Conservation (phyloP, 2,888 invertebrate species). For the Caradrina kadenii region DNA sequence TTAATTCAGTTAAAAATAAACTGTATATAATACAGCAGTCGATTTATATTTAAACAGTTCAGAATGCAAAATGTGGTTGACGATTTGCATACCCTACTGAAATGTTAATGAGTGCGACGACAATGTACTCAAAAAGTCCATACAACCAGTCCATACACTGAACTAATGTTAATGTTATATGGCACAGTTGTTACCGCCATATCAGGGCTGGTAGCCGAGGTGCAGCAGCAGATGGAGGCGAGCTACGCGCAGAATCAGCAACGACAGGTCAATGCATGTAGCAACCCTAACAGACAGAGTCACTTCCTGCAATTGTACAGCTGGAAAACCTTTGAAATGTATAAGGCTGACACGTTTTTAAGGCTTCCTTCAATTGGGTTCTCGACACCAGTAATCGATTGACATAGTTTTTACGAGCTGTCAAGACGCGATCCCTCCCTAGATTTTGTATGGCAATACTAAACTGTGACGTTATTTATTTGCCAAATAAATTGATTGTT, state of each 20-base stretch:
- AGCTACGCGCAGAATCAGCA: slow-evolving; percentile 87
- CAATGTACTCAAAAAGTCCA: not conserved
- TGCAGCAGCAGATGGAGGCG: slow-evolving; percentile 94
- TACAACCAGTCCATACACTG: slow-evolving; percentile 27
- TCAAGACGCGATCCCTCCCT: too few species aligned
- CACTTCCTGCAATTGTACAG: slow-evolving; percentile 16
- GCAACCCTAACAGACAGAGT: slow-evolving; percentile 35
- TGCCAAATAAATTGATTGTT: too few species aligned
- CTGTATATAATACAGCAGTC: slow-evolving; percentile 2
- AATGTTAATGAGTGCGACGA: not conserved
- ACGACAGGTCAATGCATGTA: slow-evolving; percentile 89
- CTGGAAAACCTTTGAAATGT: slow-evolving; percentile 13
- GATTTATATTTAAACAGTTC: not conserved
- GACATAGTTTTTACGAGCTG: too few species aligned
- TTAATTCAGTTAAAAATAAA: slow-evolving; percentile 9
- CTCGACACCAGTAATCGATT: too few species aligned
- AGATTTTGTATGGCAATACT: too few species aligned
- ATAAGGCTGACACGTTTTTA: not conserved
- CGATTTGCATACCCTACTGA: not conserved
- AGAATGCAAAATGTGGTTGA: not conserved
- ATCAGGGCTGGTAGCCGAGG: slow-evolving; percentile 95
- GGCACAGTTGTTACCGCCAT: slow-evolving; percentile 94
- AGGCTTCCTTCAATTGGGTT: too few species aligned
- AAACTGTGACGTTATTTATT: too few species aligned
- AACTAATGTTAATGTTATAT: slow-evolving; percentile 74